Evolutionary conservation across 2,888 invertebrate genomes (phyloP), one percentile per base, ranked within the genome.

Genomic region (Erannis defoliaria): DNA sequence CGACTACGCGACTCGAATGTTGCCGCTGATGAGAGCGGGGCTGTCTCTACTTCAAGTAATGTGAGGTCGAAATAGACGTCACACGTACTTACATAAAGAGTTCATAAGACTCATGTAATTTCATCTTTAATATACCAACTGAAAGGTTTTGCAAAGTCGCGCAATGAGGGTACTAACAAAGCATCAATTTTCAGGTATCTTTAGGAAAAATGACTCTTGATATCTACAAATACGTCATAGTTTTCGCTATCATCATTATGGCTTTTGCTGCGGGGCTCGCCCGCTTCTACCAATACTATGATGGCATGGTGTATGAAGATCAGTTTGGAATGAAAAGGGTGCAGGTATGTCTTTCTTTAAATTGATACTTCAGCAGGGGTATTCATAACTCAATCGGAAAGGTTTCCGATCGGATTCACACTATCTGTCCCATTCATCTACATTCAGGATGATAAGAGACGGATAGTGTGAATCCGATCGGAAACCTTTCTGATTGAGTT

Each of bases 151-250:
- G 10, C 5, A 14, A 35, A 14, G 14, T 35, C 14, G 14, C 14
- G 14, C 14, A 10, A 18, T 18, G 3, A 10, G 38, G 10, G 2
- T 12, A n/a, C 14, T 26, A 45, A 14, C 2, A 3, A 19, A 23
- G 9, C 26, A 4, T 5, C 1, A 1, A 21, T 46, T 72, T 62
- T 56, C 94, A 95, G 88, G 94, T 95, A 56, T 95, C 95, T 0
- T 84, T 96, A 40, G 95, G 95, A 12, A 95, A 95, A 81, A 95
- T 96, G 95, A 93, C 94, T 29, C 89, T 93, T n/a, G 95, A 96
- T 74, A 94, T 95, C 69, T 91, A 91, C 19, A 94, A 94, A 72
- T 96, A 95, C 79, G 83, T 95, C 19, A 85, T 94, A 21, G 93
- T 96, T 38, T 95, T 96, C 74, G 74, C 89, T 1, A 93, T 96